Evolutionary conservation across 2,888 invertebrate genomes (phyloP), one percentile per base, ranked within the genome.

Genomic region (Didymodactylos carnosus): DNA sequence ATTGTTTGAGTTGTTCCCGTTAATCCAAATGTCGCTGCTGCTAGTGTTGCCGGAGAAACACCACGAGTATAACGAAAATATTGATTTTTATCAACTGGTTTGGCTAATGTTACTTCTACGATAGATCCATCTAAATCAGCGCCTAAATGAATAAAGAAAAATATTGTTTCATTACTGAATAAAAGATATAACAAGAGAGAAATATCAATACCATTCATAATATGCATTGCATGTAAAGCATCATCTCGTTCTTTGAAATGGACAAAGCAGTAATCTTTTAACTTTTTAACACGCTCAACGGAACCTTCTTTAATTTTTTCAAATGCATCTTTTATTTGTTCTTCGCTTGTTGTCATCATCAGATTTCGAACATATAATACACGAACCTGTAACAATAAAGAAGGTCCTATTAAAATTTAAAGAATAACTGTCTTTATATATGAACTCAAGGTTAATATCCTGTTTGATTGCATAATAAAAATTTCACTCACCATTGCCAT

Each of bases 241-340:
- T 87, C 85, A 75, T 86, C 85, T 70, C 89, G 84, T 46, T 85
- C 86, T 77, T 83, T 83, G 78, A 89, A 89, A 83, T 90, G 90
- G 35, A 91, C 84, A 80, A 90, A 91, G 0, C 89, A 89, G 82
- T 89, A 90, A 79, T 90, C 89, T 79, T 88, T 87, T 7, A 89
- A 87, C 81, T 90, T 90, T 82, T 89, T 90, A 0, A 90, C 86
- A 73, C 88, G 86, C 76, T 85, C 85, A 19, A 86, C 80, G 27
- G 78, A 78, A 53, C 80, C 80, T 2, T 79, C 78, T 43, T 80
- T 84, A 43, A 77, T 75, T 5, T 80, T 80, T 72, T 80, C 78
- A 77, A 88, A 85, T 2, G 84, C 78, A 0, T 84, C 82, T 39
- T 83, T 81, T 1, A 89, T 79, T 16, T 82, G 82, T 8, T 86